These are phyloP conservation scores for Sebastolobus altivelis DNA, from an alignment of 2,797 vertebrate genomes.

Conservation along the genomic window DNA sequence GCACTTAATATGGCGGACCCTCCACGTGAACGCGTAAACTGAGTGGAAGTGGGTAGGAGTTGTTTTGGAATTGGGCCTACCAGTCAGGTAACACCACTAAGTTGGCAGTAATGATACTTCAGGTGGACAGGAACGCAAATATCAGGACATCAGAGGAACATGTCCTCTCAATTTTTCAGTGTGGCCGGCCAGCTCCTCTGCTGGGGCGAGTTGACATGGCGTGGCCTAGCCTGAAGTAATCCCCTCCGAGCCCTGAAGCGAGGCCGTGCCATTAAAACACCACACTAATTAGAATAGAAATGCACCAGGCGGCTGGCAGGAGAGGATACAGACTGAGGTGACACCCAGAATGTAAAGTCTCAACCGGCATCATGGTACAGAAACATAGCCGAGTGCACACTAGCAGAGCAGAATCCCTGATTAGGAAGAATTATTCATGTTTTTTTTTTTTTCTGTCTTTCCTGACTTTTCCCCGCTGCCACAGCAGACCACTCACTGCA, in stretches of 20 bases:
- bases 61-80: neutral
- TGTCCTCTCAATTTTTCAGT: conserved; percentile 11
- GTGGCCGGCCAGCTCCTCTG: neutral
- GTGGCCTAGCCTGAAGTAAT: conserved; percentile 57
- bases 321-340: conserved; percentile 47
- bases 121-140: conserved; percentile 39
- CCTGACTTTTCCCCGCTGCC: conserved; percentile 30
- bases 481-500: conserved; percentile 29
- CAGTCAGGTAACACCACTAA: conserved; percentile 48
- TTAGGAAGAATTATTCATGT: conserved; percentile 62
- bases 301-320: conserved; percentile 42
- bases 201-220: conserved; percentile 27
- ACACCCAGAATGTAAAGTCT: conserved; percentile 58
- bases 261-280: conserved; percentile 55
- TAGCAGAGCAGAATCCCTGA: conserved; percentile 54
- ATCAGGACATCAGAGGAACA: conserved; percentile 35
- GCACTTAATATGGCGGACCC: too few species aligned
- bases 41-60: too few species aligned
- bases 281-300: conserved; percentile 74
- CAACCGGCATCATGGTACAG: conserved; percentile 7
- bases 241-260: conserved; percentile 47
- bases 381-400: conserved; percentile 44
- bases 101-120: conserved; percentile 51
- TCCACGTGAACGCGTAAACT: too few species aligned
- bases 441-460: conserved; percentile 16